A percentile compares a stretch with the other conserved stretches of the same genome.
Evolutionary conservation across 2,888 invertebrate genomes (phyloP).

Genomic region (Eupeodes latifasciatus): DNA sequence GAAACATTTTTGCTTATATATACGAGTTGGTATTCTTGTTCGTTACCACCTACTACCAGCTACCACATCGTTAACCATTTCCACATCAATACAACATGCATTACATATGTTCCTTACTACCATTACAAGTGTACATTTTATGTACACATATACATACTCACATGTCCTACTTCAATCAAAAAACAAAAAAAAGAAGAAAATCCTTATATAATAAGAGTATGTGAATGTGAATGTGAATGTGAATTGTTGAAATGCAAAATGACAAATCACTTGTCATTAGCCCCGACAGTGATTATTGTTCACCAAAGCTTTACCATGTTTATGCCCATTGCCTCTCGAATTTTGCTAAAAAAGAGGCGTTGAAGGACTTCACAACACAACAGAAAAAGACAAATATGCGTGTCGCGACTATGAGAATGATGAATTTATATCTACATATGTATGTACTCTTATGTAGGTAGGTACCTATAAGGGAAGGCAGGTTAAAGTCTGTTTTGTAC

Average conservation of each 20-base stretch:
- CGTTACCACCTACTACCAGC: neutral
- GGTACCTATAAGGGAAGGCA: neutral
- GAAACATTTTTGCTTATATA: constrained; percentile 2
- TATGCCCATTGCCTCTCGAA: constrained; percentile 21
- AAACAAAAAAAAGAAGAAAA: neutral
- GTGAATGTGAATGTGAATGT: too few species aligned
- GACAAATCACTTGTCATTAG: constrained; percentile 67
- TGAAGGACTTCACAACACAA: constrained; percentile 18
- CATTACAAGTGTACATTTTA: constrained; percentile 2
- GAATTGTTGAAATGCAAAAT: neutral
- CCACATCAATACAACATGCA: neutral
- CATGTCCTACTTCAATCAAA: neutral
- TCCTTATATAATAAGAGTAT: neutral
- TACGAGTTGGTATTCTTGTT: neutral
- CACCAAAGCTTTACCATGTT: constrained; percentile 34
- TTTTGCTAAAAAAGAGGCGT: constrained; percentile 24
- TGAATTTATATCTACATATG: neutral
- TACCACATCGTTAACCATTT: constrained; percentile 1
- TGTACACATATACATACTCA: too few species aligned
- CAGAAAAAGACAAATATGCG: neutral
- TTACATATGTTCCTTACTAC: neutral
- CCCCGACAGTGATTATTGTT: constrained; percentile 64
- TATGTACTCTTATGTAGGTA: neutral
- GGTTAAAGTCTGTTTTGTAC: neutral
- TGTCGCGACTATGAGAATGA: neutral